Percentiles rank a stretch among this genome's conserved stretches.
These are phyloP conservation scores for Manis javanica DNA, from an alignment of 2,797 vertebrate genomes.

Conservation along the genomic window DNA sequence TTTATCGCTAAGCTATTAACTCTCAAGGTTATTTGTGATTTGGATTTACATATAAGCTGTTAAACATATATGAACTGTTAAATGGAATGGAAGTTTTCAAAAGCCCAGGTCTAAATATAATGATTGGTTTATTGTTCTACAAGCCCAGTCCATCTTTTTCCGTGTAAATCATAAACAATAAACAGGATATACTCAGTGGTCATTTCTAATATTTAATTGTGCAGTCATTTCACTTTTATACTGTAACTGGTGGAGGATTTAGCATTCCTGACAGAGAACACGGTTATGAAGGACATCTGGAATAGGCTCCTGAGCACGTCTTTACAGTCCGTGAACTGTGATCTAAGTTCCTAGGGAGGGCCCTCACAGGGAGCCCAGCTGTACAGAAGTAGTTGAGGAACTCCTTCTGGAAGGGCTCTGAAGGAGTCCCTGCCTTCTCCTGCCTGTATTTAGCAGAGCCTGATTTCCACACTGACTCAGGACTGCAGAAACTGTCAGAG, in stretches of 20 bases:
- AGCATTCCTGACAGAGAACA: background rate
- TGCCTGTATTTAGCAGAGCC: background rate
- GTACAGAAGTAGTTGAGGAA: background rate
- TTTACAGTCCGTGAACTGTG: background rate
- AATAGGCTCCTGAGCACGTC: background rate
- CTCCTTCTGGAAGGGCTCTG: background rate
- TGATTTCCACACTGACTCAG: background rate
- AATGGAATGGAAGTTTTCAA: slow-evolving; percentile 80
- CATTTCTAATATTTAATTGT: slow-evolving; percentile 80
- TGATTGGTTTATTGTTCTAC: slow-evolving; percentile 79
- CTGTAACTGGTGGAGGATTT: background rate
- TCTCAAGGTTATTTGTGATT: slow-evolving; percentile 80
- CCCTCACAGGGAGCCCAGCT: background rate
- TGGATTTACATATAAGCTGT: slow-evolving; percentile 80
- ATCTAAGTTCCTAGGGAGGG: background rate
- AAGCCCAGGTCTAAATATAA: slow-evolving; percentile 79
- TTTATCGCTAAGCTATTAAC: slow-evolving; percentile 76
- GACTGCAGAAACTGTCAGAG: background rate
- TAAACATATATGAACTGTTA: slow-evolving; percentile 79
- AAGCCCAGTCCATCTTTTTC: slow-evolving; percentile 68
- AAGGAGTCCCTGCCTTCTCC: background rate
- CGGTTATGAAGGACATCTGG: background rate
- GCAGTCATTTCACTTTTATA: slow-evolving; percentile 43
- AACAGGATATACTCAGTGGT: slow-evolving; percentile 79
- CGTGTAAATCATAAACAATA: slow-evolving; percentile 82